These are phyloP conservation scores for Fragum fragum DNA, from an alignment of 2,888 invertebrate genomes.

Conservation along the genomic window DNA sequence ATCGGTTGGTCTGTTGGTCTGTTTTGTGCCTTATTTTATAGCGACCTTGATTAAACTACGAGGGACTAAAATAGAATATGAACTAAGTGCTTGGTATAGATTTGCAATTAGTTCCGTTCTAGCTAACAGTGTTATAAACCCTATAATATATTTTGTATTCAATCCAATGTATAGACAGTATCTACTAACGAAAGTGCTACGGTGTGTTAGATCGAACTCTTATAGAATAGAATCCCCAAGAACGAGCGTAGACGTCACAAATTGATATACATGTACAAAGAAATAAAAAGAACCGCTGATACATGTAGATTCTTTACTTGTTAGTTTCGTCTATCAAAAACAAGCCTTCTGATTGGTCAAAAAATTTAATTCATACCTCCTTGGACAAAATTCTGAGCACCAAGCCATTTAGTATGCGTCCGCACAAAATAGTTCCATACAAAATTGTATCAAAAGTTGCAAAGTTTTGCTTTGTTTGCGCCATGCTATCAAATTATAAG, in stretches of 20 bases:
- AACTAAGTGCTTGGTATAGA: slow-evolving; percentile 17
- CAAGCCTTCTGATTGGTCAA: no score
- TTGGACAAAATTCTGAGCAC: no score
- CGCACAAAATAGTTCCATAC: no score
- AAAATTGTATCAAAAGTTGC: no score
- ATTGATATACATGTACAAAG: no score
- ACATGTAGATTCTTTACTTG: no score
- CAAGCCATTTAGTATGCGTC: no score
- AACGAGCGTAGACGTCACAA: background rate
- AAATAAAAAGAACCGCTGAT: no score
- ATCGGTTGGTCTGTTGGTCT: slow-evolving; percentile 2
- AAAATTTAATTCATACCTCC: no score
- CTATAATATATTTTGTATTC: slow-evolving; percentile 13
- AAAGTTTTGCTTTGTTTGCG: no score
- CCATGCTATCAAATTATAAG: no score
- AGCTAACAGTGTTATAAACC: slow-evolving; percentile 18
- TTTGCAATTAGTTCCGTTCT: slow-evolving; percentile 18
- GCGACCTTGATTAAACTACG: slow-evolving; percentile 6
- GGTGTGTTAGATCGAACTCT: background rate
- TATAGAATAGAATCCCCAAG: background rate
- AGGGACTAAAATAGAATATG: slow-evolving; percentile 8
- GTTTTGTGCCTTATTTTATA: slow-evolving; percentile 19
- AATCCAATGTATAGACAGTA: slow-evolving; percentile 4
- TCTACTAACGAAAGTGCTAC: background rate
- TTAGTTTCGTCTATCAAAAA: no score